phyloP scores from a whole-genome alignment of 2,113 vertebrate species.

The Elephantulus edwardii region DNA sequence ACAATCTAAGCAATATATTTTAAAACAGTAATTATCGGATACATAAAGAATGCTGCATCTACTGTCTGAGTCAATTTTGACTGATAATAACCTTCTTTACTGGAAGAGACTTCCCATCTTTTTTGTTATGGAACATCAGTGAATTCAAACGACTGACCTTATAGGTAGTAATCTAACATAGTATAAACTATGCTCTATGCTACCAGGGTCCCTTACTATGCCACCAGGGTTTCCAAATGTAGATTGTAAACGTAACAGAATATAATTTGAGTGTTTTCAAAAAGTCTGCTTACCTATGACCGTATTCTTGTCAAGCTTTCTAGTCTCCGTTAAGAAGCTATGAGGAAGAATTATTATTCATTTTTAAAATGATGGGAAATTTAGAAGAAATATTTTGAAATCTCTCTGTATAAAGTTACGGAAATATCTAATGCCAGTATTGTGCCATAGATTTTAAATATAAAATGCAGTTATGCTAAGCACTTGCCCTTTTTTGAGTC shows the following conservation, averaged over 20 bases:
- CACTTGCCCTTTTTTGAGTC: constrained; percentile 24
- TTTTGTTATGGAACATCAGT: too few relatives aligned
- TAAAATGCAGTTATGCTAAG: background rate
- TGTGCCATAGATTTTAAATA: constrained; percentile 47
- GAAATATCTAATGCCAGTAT: background rate
- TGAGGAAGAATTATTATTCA: background rate
- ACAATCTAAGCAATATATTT: background rate
- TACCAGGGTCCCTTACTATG: too few relatives aligned
- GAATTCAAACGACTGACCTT: too few relatives aligned
- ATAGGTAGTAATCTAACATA: too few relatives aligned
- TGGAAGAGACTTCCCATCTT: too few relatives aligned
- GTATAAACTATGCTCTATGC: too few relatives aligned
- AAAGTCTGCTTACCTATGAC: background rate
- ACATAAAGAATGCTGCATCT: background rate
- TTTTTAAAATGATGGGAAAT: background rate
- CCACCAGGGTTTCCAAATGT: background rate
- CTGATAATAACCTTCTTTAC: too few relatives aligned
- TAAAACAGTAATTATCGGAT: background rate
- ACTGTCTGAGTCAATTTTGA: too few relatives aligned
- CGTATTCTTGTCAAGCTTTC: constrained; percentile 32
- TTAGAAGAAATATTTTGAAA: background rate
- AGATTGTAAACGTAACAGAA: background rate
- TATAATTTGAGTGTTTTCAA: constrained; percentile 6
- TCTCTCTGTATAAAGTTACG: constrained; percentile 3
- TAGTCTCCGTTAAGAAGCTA: constrained; percentile 6